Percentiles rank a stretch among this genome's conserved stretches.
phyloP scores from a whole-genome alignment of 2,888 invertebrate species.

The Papilio gigon region DNA sequence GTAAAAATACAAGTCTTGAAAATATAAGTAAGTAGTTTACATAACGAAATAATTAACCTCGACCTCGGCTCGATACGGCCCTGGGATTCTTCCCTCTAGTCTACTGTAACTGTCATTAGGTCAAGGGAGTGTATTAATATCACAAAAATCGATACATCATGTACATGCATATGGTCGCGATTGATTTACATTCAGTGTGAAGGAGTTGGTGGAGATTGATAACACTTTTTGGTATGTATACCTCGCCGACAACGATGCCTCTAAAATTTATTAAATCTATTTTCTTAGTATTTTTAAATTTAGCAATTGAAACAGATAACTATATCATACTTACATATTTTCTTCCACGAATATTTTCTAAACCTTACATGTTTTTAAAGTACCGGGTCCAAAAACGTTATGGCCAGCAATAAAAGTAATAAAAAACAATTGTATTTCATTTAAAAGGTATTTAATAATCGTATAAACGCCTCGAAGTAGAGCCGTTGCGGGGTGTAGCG shows the following conservation, averaged over 20 bases:
- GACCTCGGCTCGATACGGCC: conserved; percentile 31
- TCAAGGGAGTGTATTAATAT: conserved; percentile 31
- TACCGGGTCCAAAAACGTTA: neutral
- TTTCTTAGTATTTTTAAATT: neutral
- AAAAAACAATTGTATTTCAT: conserved; percentile 9
- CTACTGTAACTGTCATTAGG: conserved; percentile 32
- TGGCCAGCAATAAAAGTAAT: neutral
- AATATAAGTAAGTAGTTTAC: conserved; percentile 29
- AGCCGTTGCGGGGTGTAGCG: conserved; percentile 39
- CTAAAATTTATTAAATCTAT: neutral
- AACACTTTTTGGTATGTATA: neutral
- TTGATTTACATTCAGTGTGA: neutral
- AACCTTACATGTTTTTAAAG: no score
- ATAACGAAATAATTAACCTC: conserved; percentile 36
- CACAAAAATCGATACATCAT: conserved; percentile 29
- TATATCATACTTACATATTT: no score
- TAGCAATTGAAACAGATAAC: neutral
- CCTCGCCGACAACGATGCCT: no score
- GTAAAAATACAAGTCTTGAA: conserved; percentile 9
- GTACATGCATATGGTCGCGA: conserved; percentile 4
- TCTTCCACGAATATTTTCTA: no score
- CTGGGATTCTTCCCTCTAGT: conserved; percentile 35
- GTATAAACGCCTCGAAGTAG: conserved; percentile 41
- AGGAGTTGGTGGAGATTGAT: neutral
- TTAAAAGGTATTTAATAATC: conserved; percentile 16